Conservation (phyloP, 2,113 vertebrate genomes). For the Clinocottus analis region DNA sequence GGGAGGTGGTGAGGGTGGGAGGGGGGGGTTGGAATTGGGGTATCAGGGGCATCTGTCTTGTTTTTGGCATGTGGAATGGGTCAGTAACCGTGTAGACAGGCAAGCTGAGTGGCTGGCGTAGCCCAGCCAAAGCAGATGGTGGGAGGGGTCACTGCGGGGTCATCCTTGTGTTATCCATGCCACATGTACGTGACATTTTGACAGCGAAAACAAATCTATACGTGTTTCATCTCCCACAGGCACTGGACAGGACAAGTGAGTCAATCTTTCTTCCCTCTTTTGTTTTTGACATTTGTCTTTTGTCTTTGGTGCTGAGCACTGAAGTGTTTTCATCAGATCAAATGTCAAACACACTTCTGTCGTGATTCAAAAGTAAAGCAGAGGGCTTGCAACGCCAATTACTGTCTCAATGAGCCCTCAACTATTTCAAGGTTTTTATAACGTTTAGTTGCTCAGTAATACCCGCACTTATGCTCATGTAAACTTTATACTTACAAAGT, state of each 20-base stretch:
- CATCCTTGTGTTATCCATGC: constrained; percentile 63
- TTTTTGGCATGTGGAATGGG: constrained; percentile 77
- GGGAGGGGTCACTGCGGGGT: constrained; percentile 61
- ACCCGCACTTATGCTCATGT: neutral
- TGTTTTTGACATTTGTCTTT: neutral
- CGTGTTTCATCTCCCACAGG: constrained; percentile 33
- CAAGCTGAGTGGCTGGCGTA: constrained; percentile 53
- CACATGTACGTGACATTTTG: constrained; percentile 71
- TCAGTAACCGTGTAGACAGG: constrained; percentile 63
- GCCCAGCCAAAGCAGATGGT: constrained; percentile 70
- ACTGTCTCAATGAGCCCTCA: neutral
- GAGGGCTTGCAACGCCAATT: neutral
- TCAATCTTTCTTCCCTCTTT: neutral
- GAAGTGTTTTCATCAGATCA: neutral
- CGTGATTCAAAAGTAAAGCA: neutral
- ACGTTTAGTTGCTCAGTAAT: neutral
- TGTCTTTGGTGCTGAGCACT: neutral
- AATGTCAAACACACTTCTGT: constrained; percentile 6
- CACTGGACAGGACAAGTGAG: neutral
- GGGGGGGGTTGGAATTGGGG: constrained; percentile 30
- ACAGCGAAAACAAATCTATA: constrained; percentile 62
- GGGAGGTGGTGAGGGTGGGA: constrained; percentile 2
- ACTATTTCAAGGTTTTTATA: neutral
- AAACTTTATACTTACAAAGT: neutral
- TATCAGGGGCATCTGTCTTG: constrained; percentile 76